Evolutionary conservation across 2,888 invertebrate species (phyloP).

Genomic region (Elegia similella): DNA sequence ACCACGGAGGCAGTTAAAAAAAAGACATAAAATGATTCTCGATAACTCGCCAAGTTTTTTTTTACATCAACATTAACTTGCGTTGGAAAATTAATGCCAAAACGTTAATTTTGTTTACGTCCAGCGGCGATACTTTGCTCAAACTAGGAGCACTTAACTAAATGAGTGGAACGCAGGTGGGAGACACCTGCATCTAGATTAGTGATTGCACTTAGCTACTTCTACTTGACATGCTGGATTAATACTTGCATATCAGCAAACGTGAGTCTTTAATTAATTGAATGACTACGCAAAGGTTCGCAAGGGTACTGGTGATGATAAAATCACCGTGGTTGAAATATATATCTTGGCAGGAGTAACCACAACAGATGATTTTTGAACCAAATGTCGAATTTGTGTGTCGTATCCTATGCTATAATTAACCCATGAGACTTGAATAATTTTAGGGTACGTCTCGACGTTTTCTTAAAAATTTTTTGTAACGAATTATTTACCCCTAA

Average conservation of each 20-base stretch:
- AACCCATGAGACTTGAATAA: no score
- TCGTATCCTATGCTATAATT: no score
- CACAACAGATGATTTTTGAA: no score
- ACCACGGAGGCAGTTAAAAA: no score
- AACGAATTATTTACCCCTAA: no score
- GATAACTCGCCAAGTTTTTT: not conserved
- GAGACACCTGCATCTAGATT: slow-evolving; percentile 74
- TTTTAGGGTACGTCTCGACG: no score
- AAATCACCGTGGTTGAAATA: slow-evolving; percentile 30
- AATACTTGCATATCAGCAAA: slow-evolving; percentile 60
- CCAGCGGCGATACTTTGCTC: slow-evolving; percentile 36
- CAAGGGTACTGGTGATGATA: slow-evolving; percentile 31
- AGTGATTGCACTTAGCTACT: slow-evolving; percentile 66
- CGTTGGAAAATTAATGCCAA: slow-evolving; percentile 34
- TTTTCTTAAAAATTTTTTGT: no score
- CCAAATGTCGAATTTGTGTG: no score
- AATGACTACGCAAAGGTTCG: slow-evolving; percentile 43
- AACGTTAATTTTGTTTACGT: slow-evolving; percentile 48
- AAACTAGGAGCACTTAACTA: slow-evolving; percentile 55
- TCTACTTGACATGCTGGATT: slow-evolving; percentile 58
- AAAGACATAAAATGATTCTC: not conserved
- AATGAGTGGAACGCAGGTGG: slow-evolving; percentile 64
- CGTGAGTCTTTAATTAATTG: slow-evolving; percentile 68
- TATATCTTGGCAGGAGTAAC: no score
- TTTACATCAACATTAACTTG: slow-evolving; percentile 21